Percentiles rank a stretch among this genome's conserved stretches.
Conservation (phyloP, 2,797 vertebrate genomes). For the Lagorchestes hirsutus region DNA sequence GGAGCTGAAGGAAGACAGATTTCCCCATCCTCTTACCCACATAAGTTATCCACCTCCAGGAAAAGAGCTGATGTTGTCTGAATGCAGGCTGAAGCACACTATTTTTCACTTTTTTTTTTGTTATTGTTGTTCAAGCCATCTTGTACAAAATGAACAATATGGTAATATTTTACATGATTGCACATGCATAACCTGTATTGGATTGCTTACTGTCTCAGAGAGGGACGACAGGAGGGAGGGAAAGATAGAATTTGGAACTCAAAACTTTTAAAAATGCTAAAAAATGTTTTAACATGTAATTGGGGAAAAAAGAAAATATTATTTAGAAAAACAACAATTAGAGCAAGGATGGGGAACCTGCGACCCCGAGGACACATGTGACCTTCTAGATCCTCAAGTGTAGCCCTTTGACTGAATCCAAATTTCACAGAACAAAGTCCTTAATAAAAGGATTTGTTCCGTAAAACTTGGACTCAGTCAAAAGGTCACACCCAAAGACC, state of each 20-base stretch:
- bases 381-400: too few species aligned
- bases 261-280: not conserved
- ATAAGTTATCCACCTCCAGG: not conserved
- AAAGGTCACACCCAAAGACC: too few species aligned
- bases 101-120: not conserved
- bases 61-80: not conserved
- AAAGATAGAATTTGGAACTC: not conserved
- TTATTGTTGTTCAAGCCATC: not conserved
- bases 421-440: too few species aligned
- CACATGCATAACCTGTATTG: not conserved
- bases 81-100: not conserved
- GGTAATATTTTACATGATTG: not conserved
- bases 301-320: not conserved
- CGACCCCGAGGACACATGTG: too few species aligned
- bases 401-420: too few species aligned
- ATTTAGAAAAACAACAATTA: not conserved
- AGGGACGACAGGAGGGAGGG: not conserved
- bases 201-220: not conserved
- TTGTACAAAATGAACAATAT: not conserved
- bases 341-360: too few species aligned
- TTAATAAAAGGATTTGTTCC: too few species aligned
- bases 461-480: too few species aligned
- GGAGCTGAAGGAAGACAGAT: not conserved
- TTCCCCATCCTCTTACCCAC: not conserved
- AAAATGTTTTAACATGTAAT: not conserved